Conservation (phyloP, 1,140 invertebrate species). For the Tribolium madens region DNA sequence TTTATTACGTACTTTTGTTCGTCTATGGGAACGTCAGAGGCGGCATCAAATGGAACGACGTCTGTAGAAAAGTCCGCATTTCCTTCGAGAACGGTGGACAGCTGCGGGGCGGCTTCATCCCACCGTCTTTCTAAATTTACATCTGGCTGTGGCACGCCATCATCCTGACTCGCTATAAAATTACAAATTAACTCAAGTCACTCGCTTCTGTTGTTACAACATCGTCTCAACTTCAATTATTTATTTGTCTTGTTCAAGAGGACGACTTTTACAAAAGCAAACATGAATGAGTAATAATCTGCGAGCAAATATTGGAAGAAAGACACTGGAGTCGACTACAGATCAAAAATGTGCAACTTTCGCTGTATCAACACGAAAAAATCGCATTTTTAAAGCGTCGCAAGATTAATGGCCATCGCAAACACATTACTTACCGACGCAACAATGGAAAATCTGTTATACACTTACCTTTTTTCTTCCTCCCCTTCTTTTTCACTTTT, state of each 20-base stretch:
- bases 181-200: slow-evolving; percentile 44
- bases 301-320: slow-evolving; percentile 22
- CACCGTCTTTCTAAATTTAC: slow-evolving; percentile 74
- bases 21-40: slow-evolving; percentile 84
- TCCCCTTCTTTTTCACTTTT: slow-evolving; percentile 69
- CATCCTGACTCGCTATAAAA: slow-evolving; percentile 44
- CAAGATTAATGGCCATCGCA: slow-evolving; percentile 33
- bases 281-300: slow-evolving; percentile 31
- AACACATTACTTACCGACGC: slow-evolving; percentile 30
- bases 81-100: slow-evolving; percentile 78
- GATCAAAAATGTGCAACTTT: background rate
- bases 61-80: slow-evolving; percentile 70
- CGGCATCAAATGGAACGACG: slow-evolving; percentile 88
- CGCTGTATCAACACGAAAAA: background rate
- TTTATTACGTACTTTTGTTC: slow-evolving; percentile 83
- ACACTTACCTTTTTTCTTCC: slow-evolving; percentile 67
- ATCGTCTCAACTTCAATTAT: slow-evolving; percentile 15
- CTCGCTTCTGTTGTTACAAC: background rate
- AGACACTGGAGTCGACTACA: background rate
- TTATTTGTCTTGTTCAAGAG: slow-evolving; percentile 16
- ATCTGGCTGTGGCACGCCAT: slow-evolving; percentile 50
- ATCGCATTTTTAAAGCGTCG: background rate
- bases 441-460: slow-evolving; percentile 36
- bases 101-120: slow-evolving; percentile 77
- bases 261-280: slow-evolving; percentile 13